phyloP scores from a whole-genome alignment of 1,140 invertebrate genomes.

The Himalopsyche phryganea region DNA sequence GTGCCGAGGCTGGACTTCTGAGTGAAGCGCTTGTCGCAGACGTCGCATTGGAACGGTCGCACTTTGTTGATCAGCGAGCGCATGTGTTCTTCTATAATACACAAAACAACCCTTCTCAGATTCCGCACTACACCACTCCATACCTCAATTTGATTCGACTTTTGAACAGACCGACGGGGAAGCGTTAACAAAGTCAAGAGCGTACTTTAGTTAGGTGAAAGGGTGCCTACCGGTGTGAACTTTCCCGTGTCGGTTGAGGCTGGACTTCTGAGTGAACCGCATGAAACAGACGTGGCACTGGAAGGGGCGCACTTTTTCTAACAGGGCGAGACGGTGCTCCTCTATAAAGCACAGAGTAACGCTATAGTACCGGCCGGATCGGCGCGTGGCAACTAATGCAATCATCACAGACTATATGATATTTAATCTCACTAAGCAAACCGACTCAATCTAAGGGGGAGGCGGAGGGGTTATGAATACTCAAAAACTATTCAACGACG shows the following conservation, averaged over 20 bases:
- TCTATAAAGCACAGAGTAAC: conserved; percentile 44
- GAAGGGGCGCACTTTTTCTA: conserved; percentile 62
- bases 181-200: neutral
- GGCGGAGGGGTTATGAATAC: conserved; percentile 32
- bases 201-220: neutral
- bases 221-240: conserved; percentile 55
- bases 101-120: conserved; percentile 28
- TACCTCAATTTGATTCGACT: conserved; percentile 2
- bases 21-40: conserved; percentile 72
- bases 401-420: neutral
- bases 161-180: neutral
- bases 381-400: neutral
- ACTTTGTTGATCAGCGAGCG: conserved; percentile 60
- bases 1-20: conserved; percentile 78
- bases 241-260: conserved; percentile 55
- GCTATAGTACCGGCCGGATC: conserved; percentile 1
- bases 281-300: conserved; percentile 59
- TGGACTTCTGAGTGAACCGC: conserved; percentile 59
- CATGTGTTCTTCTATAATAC: conserved; percentile 55
- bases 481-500: conserved; percentile 33
- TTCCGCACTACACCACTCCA: conserved; percentile 6
- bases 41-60: conserved; percentile 73
- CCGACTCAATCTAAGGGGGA: conserved; percentile 38
- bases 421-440: too few relatives aligned
- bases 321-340: conserved; percentile 56